These are phyloP conservation scores for Platyscapa corneri DNA, from an alignment of 1,140 invertebrate genomes.

Conservation along the genomic window DNA sequence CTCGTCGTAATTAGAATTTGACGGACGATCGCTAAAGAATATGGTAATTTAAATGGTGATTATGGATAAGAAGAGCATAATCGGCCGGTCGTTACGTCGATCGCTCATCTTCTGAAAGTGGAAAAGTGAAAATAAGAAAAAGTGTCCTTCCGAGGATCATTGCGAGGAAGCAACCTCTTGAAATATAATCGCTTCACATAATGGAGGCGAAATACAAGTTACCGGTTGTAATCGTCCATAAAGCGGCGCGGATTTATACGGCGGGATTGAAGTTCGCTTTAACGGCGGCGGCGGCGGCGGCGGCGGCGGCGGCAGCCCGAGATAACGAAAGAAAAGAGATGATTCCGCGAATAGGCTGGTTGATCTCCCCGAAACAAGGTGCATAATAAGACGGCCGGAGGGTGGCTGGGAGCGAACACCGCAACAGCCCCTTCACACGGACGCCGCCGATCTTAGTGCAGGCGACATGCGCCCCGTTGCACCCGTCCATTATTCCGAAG, in stretches of 20 bases:
- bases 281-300: not conserved
- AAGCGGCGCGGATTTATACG: not conserved
- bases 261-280: not conserved
- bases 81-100: no score
- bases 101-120: not conserved
- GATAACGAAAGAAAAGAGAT: not conserved
- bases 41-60: not conserved
- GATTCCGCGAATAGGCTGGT: constrained; percentile 13
- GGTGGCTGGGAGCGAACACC: not conserved
- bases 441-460: not conserved
- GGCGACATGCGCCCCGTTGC: not conserved
- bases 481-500: not conserved
- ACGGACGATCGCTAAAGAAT: not conserved
- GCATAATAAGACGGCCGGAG: not conserved
- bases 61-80: not conserved
- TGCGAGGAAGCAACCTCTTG: not conserved
- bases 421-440: not conserved
- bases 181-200: not conserved
- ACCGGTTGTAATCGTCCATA: not conserved
- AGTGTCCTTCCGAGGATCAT: not conserved
- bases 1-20: no score
- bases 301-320: no score
- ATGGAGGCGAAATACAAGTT: not conserved
- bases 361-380: not conserved
- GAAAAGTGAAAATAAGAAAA: no score